A percentile compares a stretch with the other conserved stretches of the same genome.
These are phyloP conservation scores for Epizoanthus rinbou DNA, from an alignment of 92 coral and sea anemone genomes.

Conservation along the genomic window DNA sequence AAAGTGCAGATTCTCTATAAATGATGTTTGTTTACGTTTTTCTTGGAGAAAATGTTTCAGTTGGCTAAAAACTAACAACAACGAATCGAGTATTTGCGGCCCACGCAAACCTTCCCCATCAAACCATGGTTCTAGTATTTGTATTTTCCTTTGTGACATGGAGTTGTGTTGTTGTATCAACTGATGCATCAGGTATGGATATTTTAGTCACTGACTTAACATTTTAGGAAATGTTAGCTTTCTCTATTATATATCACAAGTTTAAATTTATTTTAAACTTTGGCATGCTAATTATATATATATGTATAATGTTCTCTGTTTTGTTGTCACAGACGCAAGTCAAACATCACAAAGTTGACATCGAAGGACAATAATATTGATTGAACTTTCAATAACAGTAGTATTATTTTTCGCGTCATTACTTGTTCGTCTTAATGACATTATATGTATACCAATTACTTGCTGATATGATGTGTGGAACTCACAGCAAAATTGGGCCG, in stretches of 20 bases:
- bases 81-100: neutral
- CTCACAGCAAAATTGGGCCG: too few relatives aligned
- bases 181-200: conserved; percentile 35
- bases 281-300: too few relatives aligned
- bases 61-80: neutral
- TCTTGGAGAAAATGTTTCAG: neutral
- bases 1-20: neutral
- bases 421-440: neutral
- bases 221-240: neutral
- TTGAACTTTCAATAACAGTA: neutral
- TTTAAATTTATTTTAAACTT: neutral
- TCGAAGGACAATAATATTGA: neutral
- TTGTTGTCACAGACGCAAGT: neutral
- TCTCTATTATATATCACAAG: neutral
- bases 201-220: neutral
- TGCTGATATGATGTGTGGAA: neutral
- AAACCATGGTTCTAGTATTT: conserved; percentile 4
- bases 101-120: neutral
- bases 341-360: neutral
- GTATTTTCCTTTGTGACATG: conserved; percentile 2
- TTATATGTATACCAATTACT: neutral
- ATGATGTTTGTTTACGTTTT: neutral
- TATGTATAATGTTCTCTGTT: neutral
- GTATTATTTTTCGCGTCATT: neutral
- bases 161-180: neutral